These are phyloP conservation scores for Lethrus apterus DNA, from an alignment of 1,140 invertebrate species.

Conservation along the genomic window DNA sequence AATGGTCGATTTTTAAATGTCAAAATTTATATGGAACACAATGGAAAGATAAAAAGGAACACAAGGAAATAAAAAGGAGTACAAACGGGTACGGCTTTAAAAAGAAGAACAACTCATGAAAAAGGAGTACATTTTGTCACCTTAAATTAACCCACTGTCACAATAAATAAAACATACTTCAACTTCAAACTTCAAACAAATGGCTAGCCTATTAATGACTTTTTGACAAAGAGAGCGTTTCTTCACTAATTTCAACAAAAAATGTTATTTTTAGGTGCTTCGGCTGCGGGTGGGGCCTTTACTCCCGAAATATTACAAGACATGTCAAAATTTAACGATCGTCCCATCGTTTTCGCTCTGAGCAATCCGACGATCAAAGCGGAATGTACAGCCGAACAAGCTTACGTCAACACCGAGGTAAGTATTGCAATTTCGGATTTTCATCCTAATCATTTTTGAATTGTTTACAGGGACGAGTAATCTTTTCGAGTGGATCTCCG, in stretches of 20 bases:
- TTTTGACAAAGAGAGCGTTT: background rate
- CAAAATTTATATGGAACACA: no score
- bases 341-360: slow-evolving; percentile 89
- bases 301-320: slow-evolving; percentile 74
- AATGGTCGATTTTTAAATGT: no score
- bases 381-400: slow-evolving; percentile 92
- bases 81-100: no score
- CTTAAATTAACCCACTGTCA: no score
- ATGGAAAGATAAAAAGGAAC: no score
- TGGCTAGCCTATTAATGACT: background rate
- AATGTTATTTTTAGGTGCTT: slow-evolving; percentile 58
- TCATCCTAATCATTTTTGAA: background rate
- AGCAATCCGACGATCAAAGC: slow-evolving; percentile 95
- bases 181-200: no score
- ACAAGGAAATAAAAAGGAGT: no score
- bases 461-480: slow-evolving; percentile 64
- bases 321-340: slow-evolving; percentile 80
- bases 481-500: slow-evolving; percentile 90
- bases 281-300: slow-evolving; percentile 82
- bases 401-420: slow-evolving; percentile 81
- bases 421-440: slow-evolving; percentile 10
- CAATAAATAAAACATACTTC: no score
- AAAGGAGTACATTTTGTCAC: no score
- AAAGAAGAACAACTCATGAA: no score
- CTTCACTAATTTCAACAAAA: background rate